Conservation (phyloP, 2,797 vertebrate genomes). For the Nannoperca obscura region DNA sequence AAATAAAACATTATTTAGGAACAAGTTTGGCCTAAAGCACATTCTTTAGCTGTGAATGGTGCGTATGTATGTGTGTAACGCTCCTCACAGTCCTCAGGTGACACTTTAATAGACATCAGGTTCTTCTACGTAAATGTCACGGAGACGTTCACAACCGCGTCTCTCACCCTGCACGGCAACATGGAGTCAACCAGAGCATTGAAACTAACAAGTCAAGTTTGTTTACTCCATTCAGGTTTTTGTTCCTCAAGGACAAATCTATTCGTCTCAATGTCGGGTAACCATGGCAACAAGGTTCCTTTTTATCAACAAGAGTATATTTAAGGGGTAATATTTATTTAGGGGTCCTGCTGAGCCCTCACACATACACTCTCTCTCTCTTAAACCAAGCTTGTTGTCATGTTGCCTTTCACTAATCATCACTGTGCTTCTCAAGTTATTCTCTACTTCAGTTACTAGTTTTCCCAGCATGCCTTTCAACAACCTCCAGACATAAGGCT, state of each 20-base stretch:
- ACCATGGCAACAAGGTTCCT: constrained; percentile 5
- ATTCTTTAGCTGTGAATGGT: background rate
- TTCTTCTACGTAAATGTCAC: constrained; percentile 32
- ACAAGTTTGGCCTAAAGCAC: too few species aligned
- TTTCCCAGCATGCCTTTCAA: background rate
- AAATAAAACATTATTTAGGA: too few species aligned
- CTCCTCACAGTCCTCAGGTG: background rate
- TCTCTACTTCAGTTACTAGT: background rate
- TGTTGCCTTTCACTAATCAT: background rate
- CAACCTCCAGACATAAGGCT: background rate
- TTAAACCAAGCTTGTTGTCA: background rate
- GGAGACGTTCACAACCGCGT: constrained; percentile 19
- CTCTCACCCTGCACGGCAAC: background rate
- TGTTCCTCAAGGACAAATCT: background rate
- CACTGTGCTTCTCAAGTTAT: too few species aligned
- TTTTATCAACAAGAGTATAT: too few species aligned
- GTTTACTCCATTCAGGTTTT: background rate
- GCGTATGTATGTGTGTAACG: background rate
- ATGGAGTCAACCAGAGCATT: background rate
- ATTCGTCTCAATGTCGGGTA: constrained; percentile 2
- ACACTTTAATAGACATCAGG: constrained; percentile 13
- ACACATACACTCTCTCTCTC: too few species aligned
- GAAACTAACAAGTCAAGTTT: too few species aligned
- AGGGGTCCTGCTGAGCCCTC: too few species aligned
- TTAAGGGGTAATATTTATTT: too few species aligned